phyloP scores from a whole-genome alignment of 2,797 vertebrate genomes.

The Acanthurus tractus region DNA sequence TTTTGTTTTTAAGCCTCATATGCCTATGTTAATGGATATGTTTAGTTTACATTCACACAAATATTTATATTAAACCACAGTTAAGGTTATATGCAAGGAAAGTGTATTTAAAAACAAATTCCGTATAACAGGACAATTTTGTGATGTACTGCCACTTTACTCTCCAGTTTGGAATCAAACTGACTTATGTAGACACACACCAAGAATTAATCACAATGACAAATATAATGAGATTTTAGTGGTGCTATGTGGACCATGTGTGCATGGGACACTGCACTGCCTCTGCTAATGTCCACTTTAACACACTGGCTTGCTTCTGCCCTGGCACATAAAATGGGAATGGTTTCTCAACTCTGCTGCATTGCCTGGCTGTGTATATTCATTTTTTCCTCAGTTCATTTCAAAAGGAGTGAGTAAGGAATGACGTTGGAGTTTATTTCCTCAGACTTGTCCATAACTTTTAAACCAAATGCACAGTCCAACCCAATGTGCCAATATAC shows the following conservation, averaged over 20 bases:
- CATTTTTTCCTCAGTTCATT: slow-evolving; percentile 38
- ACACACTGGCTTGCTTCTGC: slow-evolving; percentile 16
- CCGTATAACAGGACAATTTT: not conserved
- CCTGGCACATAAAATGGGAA: slow-evolving; percentile 57
- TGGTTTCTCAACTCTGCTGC: slow-evolving; percentile 50
- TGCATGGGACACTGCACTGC: slow-evolving; percentile 2
- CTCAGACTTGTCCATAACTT: slow-evolving; percentile 1
- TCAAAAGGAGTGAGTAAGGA: slow-evolving; percentile 25
- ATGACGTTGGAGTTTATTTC: slow-evolving; percentile 4
- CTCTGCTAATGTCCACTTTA: slow-evolving; percentile 4
- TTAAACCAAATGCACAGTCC: slow-evolving; percentile 15
- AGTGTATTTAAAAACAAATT: not conserved
- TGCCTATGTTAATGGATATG: not conserved
- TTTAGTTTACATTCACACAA: not conserved
- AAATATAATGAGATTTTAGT: not conserved
- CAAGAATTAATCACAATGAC: not conserved
- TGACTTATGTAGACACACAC: not conserved
- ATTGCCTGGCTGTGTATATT: slow-evolving; percentile 50
- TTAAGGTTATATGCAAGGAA: not conserved
- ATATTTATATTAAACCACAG: not conserved
- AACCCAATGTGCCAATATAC: not conserved
- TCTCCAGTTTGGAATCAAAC: not conserved
- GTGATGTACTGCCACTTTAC: not conserved
- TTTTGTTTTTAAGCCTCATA: not conserved
- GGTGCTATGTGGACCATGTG: not conserved